Percentiles rank a stretch among this genome's conserved stretches.
These are phyloP conservation scores for Pyrochroa serraticornis DNA, from an alignment of 2,888 invertebrate species.

Conservation along the genomic window DNA sequence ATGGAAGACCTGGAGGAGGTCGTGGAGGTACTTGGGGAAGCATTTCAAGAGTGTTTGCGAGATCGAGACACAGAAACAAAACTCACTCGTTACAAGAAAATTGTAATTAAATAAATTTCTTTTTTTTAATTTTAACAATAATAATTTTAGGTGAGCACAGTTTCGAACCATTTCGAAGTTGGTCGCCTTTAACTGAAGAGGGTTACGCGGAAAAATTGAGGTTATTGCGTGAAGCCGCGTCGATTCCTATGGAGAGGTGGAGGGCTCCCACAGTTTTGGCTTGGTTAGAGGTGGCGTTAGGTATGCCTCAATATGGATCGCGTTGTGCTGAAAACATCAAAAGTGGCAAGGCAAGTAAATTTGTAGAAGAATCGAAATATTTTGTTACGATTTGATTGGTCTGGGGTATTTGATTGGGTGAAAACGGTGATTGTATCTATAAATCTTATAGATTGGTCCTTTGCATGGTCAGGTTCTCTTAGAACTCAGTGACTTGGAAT, in stretches of 20 bases:
- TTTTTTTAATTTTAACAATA: conserved; percentile 55
- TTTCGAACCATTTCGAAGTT: conserved; percentile 63
- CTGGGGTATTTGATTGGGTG: conserved; percentile 21
- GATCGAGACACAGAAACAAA: conserved; percentile 83
- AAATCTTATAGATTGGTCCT: conserved; percentile 72
- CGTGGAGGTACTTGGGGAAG: conserved; percentile 89
- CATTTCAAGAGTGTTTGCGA: conserved; percentile 87
- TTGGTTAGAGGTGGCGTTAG: conserved; percentile 92
- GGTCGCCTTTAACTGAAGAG: conserved; percentile 72
- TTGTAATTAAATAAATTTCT: conserved; percentile 54
- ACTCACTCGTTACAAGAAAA: conserved; percentile 71
- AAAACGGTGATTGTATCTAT: conserved; percentile 56
- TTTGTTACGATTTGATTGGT: not conserved
- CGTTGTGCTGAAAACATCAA: conserved; percentile 93
- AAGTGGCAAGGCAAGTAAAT: conserved; percentile 80
- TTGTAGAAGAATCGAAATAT: not conserved
- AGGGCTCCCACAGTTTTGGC: conserved; percentile 91
- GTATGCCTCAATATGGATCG: conserved; percentile 92
- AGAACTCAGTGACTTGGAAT: conserved; percentile 88
- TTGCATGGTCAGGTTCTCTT: conserved; percentile 82
- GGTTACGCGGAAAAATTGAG: conserved; percentile 79
- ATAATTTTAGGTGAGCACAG: conserved; percentile 48
- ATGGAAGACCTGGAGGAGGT: conserved; percentile 60
- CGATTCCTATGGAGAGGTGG: conserved; percentile 88
- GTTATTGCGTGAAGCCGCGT: conserved; percentile 80